Evolutionary conservation across 2,113 vertebrate genomes (phyloP).

Genomic region (Synchiropus splendidus): DNA sequence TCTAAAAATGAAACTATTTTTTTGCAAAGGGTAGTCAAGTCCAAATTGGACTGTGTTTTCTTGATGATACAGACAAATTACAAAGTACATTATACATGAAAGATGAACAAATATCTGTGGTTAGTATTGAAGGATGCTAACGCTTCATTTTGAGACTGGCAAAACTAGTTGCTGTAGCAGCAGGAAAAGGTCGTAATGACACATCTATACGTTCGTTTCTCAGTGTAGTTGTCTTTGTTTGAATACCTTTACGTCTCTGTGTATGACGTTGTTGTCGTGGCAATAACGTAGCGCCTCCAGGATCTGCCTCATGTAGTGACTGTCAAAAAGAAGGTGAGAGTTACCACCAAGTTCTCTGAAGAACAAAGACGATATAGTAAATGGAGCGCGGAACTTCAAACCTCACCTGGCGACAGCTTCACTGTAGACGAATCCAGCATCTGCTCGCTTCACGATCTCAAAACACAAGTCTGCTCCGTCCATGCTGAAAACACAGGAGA

Average conservation of each 20-base stretch:
- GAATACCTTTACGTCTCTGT: conserved; percentile 95
- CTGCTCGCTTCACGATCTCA: conserved; percentile 88
- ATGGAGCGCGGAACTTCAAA: neutral
- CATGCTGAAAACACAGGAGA: conserved; percentile 68
- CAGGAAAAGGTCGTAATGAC: too few relatives aligned
- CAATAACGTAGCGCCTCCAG: conserved; percentile 95
- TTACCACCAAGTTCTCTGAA: too few relatives aligned
- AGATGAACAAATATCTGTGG: too few relatives aligned
- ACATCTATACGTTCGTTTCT: neutral
- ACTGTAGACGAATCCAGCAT: conserved; percentile 93
- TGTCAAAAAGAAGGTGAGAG: conserved; percentile 29
- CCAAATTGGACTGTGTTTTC: too few relatives aligned
- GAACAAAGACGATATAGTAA: neutral
- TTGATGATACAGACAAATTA: too few relatives aligned
- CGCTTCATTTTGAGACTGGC: too few relatives aligned
- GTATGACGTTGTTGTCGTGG: conserved; percentile 98
- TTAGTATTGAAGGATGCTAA: too few relatives aligned
- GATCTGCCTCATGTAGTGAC: conserved; percentile 99
- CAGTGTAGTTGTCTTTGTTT: neutral
- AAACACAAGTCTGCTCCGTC: conserved; percentile 93
- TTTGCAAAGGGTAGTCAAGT: too few relatives aligned
- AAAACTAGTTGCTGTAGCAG: too few relatives aligned
- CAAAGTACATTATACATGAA: too few relatives aligned
- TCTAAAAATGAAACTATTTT: too few relatives aligned
- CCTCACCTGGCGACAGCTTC: conserved; percentile 91